phyloP scores from a whole-genome alignment of 1,140 invertebrate species.

The Leptinotarsa lineolata region DNA sequence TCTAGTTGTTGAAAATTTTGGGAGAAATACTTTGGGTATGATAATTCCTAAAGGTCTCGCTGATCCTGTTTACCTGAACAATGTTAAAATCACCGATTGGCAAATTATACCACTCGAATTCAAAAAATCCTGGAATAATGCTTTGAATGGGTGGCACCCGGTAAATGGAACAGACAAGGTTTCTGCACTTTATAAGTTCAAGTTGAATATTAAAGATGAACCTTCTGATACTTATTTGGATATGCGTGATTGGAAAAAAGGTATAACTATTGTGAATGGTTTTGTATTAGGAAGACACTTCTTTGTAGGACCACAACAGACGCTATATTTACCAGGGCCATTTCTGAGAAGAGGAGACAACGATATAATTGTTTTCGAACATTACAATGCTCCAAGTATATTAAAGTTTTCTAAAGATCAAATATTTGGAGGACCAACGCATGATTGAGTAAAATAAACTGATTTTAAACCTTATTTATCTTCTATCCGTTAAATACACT shows the following conservation, averaged over 20 bases:
- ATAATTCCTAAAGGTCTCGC: conserved; percentile 58
- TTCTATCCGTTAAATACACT: background rate
- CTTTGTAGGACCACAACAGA: conserved; percentile 62
- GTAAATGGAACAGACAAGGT: conserved; percentile 12
- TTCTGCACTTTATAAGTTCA: conserved; percentile 51
- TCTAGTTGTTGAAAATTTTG: conserved; percentile 66
- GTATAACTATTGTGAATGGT: conserved; percentile 68
- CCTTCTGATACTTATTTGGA: conserved; percentile 52
- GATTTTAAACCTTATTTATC: background rate
- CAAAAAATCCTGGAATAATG: conserved; percentile 54
- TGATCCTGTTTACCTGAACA: conserved; percentile 57
- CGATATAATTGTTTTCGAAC: conserved; percentile 55
- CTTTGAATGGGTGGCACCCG: conserved; percentile 33
- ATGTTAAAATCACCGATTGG: conserved; percentile 56
- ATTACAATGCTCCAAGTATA: conserved; percentile 44
- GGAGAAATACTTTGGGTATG: conserved; percentile 62
- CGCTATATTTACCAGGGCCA: conserved; percentile 65
- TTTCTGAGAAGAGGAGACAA: conserved; percentile 60
- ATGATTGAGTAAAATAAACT: background rate
- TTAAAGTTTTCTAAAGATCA: conserved; percentile 40
- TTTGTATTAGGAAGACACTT: conserved; percentile 67
- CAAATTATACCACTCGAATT: conserved; percentile 62
- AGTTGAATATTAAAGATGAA: conserved; percentile 36
- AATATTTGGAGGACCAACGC: conserved; percentile 34
- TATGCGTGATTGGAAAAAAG: conserved; percentile 60